Percentiles rank a stretch among this genome's conserved stretches.
Evolutionary conservation across 2,797 vertebrate genomes (phyloP).

Genomic region (Dryobates pubescens): DNA sequence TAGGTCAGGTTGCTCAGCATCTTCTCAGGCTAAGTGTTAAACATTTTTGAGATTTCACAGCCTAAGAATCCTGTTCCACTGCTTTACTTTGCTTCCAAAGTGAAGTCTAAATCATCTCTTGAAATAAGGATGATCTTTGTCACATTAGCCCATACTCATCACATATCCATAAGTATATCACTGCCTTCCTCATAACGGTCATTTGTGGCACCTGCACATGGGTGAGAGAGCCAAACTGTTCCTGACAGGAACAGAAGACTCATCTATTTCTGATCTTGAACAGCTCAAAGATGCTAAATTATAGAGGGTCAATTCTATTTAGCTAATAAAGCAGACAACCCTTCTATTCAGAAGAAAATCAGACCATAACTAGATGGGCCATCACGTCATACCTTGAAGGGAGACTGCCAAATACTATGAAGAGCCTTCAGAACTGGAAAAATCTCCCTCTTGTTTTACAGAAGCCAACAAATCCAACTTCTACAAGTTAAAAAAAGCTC

Average conservation of each 20-base stretch:
- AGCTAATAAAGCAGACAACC: neutral
- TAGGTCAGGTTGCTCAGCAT: neutral
- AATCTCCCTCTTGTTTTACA: neutral
- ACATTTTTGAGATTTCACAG: neutral
- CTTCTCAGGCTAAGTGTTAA: neutral
- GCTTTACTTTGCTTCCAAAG: neutral
- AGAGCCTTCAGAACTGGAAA: neutral
- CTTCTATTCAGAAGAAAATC: neutral
- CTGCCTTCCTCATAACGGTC: neutral
- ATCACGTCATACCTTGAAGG: neutral
- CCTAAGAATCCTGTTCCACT: neutral
- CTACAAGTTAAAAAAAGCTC: neutral
- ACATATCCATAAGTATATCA: rapidly evolving
- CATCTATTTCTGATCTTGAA: neutral
- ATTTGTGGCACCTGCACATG: neutral
- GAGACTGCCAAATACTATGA: neutral
- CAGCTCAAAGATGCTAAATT: neutral
- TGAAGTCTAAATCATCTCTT: neutral
- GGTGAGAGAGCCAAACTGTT: neutral
- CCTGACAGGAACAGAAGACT: neutral
- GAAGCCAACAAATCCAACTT: neutral
- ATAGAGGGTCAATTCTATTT: neutral
- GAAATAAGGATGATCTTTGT: neutral
- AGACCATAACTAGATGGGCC: neutral
- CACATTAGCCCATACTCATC: neutral